Conservation (phyloP, 2,888 invertebrate genomes). For the Galeopsomyia nigrocyanea region DNA sequence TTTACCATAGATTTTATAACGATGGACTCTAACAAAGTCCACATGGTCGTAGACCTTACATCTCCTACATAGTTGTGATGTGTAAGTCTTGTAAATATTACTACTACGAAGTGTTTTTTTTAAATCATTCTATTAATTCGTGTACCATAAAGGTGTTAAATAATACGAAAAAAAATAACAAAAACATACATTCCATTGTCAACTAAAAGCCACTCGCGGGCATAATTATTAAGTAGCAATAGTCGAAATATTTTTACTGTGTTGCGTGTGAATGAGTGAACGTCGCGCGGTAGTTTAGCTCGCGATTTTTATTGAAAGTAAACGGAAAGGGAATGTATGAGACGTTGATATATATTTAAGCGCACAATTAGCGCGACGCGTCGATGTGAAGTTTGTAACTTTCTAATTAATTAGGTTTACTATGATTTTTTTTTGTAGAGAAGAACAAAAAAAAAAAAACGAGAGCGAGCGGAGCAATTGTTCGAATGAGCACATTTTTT, state of each 20-base stretch:
- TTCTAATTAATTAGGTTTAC: constrained; percentile 36
- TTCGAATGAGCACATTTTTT: constrained; percentile 44
- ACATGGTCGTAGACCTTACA: constrained; percentile 33
- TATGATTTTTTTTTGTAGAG: constrained; percentile 32
- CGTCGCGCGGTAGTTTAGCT: constrained; percentile 32
- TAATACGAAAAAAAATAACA: constrained; percentile 25
- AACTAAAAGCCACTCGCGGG: constrained; percentile 54
- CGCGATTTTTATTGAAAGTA: constrained; percentile 15
- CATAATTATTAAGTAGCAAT: constrained; percentile 52
- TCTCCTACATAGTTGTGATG: constrained; percentile 59
- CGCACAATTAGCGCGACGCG: constrained; percentile 16
- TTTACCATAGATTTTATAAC: constrained; percentile 40
- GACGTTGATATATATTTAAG: constrained; percentile 17
- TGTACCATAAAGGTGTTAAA: constrained; percentile 62
- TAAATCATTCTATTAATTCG: constrained; percentile 60
- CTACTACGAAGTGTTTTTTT: constrained; percentile 59
- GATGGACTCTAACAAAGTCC: constrained; percentile 19
- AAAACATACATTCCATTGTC: constrained; percentile 63
- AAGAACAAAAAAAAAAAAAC: not conserved
- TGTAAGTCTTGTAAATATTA: constrained; percentile 69
- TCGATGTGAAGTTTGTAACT: constrained; percentile 32
- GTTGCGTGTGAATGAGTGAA: constrained; percentile 48
- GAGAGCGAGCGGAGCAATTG: constrained; percentile 29
- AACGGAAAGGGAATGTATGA: not conserved
- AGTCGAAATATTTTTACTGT: constrained; percentile 53